Base-by-base conservation (phyloP, 1,140 invertebrate species). In the Phthorimaea operculella region DNA sequence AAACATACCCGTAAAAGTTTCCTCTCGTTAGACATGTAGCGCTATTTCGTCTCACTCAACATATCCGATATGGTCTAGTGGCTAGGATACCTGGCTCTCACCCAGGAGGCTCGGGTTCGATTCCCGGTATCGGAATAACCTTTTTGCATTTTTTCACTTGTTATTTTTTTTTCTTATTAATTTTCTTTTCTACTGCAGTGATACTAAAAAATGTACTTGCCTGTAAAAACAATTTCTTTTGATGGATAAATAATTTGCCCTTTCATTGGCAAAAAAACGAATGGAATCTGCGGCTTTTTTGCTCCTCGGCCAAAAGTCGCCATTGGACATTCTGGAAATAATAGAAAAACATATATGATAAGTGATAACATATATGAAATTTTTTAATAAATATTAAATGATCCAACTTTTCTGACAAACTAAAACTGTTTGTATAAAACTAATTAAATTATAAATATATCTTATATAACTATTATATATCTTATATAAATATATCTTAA, bases 211-310 rank as follows among this genome's bases (percentile, higher is more conserved):
- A 33, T 51, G 33, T 63, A 63, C 85, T 87, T 85, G 95, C 94
- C 93, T 80, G 90, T 87, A 76, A 96, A 92, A 63, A 89, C 89
- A 63, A 96, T 94, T 86, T 95, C 93, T 62, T 93, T 93, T 54
- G 92, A 92, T 0, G 94, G 94, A 85, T 96, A 91, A 62, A 96
- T 91, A 62, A 96, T 93, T 79, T 95, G 93, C 36, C 93, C 93
- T 62, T 91, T 91, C 33, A 93, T 86, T 1, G 94, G 94, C 50
- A 96, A 79, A 74, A 93, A 94, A 7, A 96, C 92, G 68, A 94
- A 93, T 6, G 94, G 94, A 34, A 96, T 93, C 76, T 90, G 91
- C 62, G 94, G 93, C 45, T 90, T 87, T 12, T 90, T 90, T 15
- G 91, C 87, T 33, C 89, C 90, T 54, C 91, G 91, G 3, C 93